These are phyloP conservation scores for Aurelia coerulea DNA, from an alignment of 30 jellyfish, hydroid and myxozoan genomes.

Conservation along the genomic window DNA sequence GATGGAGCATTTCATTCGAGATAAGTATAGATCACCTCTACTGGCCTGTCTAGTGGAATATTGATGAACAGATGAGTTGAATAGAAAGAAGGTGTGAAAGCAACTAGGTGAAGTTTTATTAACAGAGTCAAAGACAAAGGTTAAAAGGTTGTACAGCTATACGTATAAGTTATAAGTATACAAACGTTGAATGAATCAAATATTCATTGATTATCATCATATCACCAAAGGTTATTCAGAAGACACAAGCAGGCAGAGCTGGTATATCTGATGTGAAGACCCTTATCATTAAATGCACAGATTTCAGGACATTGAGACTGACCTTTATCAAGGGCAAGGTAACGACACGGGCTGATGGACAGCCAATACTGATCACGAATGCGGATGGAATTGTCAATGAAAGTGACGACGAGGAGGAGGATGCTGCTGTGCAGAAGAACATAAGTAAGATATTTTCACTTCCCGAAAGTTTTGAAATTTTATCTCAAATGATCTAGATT, in stretches of 20 bases:
- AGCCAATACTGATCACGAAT: constrained; percentile 12
- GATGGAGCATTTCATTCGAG: too few relatives aligned
- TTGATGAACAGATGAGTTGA: too few relatives aligned
- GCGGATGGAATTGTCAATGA: neutral
- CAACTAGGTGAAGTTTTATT: too few relatives aligned
- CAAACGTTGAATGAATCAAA: neutral
- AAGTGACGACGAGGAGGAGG: constrained; percentile 10
- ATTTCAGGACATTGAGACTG: constrained; percentile 87
- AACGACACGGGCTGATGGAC: constrained; percentile 58
- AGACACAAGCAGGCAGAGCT: constrained; percentile 92
- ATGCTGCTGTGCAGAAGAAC: neutral
- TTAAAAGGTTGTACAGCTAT: too few relatives aligned
- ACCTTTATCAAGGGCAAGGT: constrained; percentile 81
- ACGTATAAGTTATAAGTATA: too few relatives aligned
- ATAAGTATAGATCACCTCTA: too few relatives aligned
- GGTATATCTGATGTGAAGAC: constrained; percentile 93
- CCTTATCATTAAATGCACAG: constrained; percentile 78
- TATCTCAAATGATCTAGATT: too few relatives aligned
- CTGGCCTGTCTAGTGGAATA: too few relatives aligned
- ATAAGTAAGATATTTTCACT: too few relatives aligned
- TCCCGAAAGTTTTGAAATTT: too few relatives aligned
- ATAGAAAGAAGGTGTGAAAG: too few relatives aligned
- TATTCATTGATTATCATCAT: neutral
- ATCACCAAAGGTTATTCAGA: constrained; percentile 79
- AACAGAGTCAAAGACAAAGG: too few relatives aligned